Conservation (phyloP, 2,888 invertebrate genomes). For the Agrotis segetum region DNA sequence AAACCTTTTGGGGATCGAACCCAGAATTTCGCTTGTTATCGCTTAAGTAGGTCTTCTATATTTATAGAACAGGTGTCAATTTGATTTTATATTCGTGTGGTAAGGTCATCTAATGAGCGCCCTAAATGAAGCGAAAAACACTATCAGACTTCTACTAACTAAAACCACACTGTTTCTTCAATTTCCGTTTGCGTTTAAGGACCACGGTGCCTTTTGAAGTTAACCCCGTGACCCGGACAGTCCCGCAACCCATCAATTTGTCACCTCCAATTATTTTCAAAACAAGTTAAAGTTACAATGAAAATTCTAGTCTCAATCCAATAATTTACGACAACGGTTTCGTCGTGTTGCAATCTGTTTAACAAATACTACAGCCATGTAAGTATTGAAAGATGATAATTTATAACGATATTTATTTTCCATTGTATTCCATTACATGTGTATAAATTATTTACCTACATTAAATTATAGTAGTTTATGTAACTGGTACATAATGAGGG, state of each 20-base stretch:
- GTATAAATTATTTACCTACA: conserved; percentile 32
- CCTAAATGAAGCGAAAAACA: too few species aligned
- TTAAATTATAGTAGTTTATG: too few species aligned
- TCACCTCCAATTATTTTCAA: background rate
- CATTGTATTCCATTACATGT: conserved; percentile 32
- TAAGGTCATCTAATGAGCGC: too few species aligned
- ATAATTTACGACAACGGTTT: background rate
- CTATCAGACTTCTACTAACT: too few species aligned
- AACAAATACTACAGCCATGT: conserved; percentile 6
- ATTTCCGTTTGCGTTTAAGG: too few species aligned
- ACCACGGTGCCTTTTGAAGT: too few species aligned
- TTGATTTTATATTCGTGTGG: too few species aligned
- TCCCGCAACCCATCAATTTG: background rate
- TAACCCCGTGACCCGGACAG: too few species aligned
- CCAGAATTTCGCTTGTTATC: background rate
- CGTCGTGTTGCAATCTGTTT: background rate
- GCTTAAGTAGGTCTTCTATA: background rate
- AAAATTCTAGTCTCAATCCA: background rate
- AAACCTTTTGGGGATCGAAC: background rate
- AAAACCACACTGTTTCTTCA: too few species aligned
- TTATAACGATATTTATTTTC: conserved; percentile 28
- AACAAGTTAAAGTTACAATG: background rate
- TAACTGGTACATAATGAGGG: too few species aligned
- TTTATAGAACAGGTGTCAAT: too few species aligned
- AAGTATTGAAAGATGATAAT: conserved; percentile 13